phyloP scores from a whole-genome alignment of 2,113 vertebrate species.

The Microcebus tavaratra region DNA sequence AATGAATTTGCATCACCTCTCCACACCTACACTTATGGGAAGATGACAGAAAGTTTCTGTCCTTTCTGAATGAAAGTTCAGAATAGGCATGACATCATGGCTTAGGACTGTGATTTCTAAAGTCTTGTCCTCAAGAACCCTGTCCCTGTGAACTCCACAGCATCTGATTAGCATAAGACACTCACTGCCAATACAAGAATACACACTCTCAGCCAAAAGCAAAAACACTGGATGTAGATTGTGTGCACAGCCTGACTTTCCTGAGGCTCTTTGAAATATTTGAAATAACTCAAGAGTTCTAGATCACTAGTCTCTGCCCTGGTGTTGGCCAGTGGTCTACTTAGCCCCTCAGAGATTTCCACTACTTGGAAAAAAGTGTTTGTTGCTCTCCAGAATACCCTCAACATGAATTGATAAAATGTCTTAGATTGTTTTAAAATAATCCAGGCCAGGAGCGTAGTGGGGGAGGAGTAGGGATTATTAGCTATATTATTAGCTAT shows the following conservation, averaged over 20 bases:
- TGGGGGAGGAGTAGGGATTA: not conserved
- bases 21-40: not conserved
- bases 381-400: not conserved
- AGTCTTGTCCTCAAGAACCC: not conserved
- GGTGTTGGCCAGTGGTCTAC: not conserved
- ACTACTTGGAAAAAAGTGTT: not conserved
- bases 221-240: not conserved
- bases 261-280: not conserved
- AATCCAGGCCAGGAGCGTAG: too few species aligned
- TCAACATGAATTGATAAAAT: not conserved
- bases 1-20: not conserved
- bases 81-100: not conserved
- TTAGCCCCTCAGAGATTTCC: not conserved
- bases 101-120: conserved; percentile 13
- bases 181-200: not conserved
- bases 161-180: not conserved
- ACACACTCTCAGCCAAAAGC: not conserved
- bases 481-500: not conserved
- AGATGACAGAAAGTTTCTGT: not conserved
- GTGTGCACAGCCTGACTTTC: not conserved
- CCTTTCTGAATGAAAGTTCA: conserved; percentile 32
- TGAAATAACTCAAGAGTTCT: not conserved
- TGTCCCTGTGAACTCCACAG: not conserved
- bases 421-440: conserved; percentile 3
- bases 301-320: not conserved